Percentiles rank a stretch among this genome's conserved stretches.
These are phyloP conservation scores for Heliconius erato DNA, from an alignment of 2,888 invertebrate species.

Conservation along the genomic window DNA sequence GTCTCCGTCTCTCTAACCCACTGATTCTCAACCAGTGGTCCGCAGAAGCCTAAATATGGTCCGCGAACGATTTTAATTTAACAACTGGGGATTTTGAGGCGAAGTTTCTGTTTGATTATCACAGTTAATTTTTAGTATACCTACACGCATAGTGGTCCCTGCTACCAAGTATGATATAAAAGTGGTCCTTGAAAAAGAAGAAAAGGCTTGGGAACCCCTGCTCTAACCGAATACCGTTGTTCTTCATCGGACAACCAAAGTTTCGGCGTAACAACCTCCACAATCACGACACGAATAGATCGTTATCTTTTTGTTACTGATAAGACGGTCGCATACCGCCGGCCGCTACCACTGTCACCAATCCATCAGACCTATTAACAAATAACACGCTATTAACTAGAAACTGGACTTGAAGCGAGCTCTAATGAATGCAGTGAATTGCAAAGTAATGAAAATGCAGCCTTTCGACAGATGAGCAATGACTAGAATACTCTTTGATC, in stretches of 20 bases:
- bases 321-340: conserved; percentile 53
- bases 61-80: too few relatives aligned
- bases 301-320: conserved; percentile 58
- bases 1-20: conserved; percentile 53
- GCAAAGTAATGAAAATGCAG: conserved; percentile 50
- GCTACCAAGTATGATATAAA: too few relatives aligned
- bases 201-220: too few relatives aligned
- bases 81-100: too few relatives aligned
- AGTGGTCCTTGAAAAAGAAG: too few relatives aligned
- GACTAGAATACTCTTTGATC: conserved; percentile 47
- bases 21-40: too few relatives aligned
- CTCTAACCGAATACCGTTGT: conserved; percentile 66
- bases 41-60: too few relatives aligned
- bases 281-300: conserved; percentile 64
- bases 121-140: too few relatives aligned
- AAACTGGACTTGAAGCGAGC: conserved; percentile 47
- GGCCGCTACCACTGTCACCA: conserved; percentile 48
- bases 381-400: conserved; percentile 51
- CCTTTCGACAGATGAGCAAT: conserved; percentile 50
- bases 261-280: conserved; percentile 68
- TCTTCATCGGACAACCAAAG: conserved; percentile 53
- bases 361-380: conserved; percentile 58
- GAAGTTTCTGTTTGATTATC: too few relatives aligned
- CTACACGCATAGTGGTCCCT: too few relatives aligned
- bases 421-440: conserved; percentile 51